Percentiles rank a stretch among this genome's conserved stretches.
These are phyloP conservation scores for Chaenogobius annularis DNA, from an alignment of 2,113 vertebrate species.

Conservation along the genomic window DNA sequence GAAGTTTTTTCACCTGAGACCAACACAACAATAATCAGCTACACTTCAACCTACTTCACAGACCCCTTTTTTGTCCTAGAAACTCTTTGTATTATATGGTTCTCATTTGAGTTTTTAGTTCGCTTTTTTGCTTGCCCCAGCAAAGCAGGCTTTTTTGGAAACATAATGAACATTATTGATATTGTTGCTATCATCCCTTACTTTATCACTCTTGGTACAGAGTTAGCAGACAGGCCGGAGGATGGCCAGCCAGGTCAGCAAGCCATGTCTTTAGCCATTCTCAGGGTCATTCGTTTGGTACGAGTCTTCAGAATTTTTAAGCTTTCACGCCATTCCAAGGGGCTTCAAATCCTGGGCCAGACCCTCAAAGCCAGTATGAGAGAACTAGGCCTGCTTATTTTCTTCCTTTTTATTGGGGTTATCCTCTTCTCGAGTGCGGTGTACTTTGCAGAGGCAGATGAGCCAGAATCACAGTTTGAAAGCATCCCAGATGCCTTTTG, in stretches of 20 bases:
- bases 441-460: slow-evolving; percentile 96
- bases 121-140: slow-evolving; percentile 97
- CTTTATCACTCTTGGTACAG: slow-evolving; percentile 96
- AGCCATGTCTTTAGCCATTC: slow-evolving; percentile 98
- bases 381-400: slow-evolving; percentile 93
- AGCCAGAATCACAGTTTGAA: slow-evolving; percentile 92
- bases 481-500: slow-evolving; percentile 99
- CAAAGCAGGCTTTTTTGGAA: slow-evolving; percentile 97
- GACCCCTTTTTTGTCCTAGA: slow-evolving; percentile 98
- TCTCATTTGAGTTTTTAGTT: slow-evolving; percentile 98
- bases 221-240: slow-evolving; percentile 92
- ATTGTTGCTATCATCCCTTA: slow-evolving; percentile 98
- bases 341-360: slow-evolving; percentile 95
- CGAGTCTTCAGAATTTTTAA: slow-evolving; percentile 98
- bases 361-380: slow-evolving; percentile 97
- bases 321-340: slow-evolving; percentile 95
- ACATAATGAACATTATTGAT: slow-evolving; percentile 99
- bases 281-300: slow-evolving; percentile 94
- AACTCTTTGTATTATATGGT: slow-evolving; percentile 99
- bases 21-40: slow-evolving; percentile 86
- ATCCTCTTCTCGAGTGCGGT: slow-evolving; percentile 98
- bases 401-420: slow-evolving; percentile 98
- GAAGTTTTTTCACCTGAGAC: slow-evolving; percentile 77
- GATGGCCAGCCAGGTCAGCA: slow-evolving; percentile 95
- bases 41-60: slow-evolving; percentile 90